A percentile compares a stretch with the other conserved stretches of the same genome.
phyloP scores from a whole-genome alignment of 2,888 invertebrate genomes.

The Dicyrtoma fusca region DNA sequence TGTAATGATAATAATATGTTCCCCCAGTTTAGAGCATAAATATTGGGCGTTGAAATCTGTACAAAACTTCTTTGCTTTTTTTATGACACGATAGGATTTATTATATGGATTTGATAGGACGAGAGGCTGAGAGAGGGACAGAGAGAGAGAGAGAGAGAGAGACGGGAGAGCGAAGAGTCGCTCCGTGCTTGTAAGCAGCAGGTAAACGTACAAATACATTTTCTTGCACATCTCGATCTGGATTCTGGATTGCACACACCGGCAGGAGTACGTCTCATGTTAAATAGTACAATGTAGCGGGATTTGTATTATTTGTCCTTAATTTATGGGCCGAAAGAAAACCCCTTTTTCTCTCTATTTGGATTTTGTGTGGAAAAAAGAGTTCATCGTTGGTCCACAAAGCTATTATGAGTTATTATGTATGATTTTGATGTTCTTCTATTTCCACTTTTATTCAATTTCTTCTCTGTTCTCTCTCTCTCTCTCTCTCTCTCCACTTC shows the following conservation, averaged over 20 bases:
- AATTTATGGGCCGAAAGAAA: slow-evolving; percentile 33
- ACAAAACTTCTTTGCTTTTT: slow-evolving; percentile 35
- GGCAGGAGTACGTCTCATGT: slow-evolving; percentile 14
- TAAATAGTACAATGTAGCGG: slow-evolving; percentile 25
- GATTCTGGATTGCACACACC: too few relatives aligned
- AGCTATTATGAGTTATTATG: slow-evolving; percentile 35
- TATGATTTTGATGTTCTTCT: slow-evolving; percentile 31
- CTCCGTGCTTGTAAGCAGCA: background rate
- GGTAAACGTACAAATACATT: background rate
- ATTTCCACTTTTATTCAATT: slow-evolving; percentile 27
- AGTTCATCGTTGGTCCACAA: slow-evolving; percentile 31
- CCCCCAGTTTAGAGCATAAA: slow-evolving; percentile 46
- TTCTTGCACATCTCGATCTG: too few relatives aligned
- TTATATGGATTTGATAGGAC: slow-evolving; percentile 13
- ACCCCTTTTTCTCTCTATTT: slow-evolving; percentile 21
- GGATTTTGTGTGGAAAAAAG: slow-evolving; percentile 22
- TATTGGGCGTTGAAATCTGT: slow-evolving; percentile 48
- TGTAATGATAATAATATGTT: slow-evolving; percentile 34
- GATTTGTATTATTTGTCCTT: slow-evolving; percentile 34
- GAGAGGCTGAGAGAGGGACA: too few relatives aligned
- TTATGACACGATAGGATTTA: slow-evolving; percentile 16
- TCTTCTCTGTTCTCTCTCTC: background rate
- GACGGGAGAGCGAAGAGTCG: background rate
- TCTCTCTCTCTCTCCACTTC: slow-evolving; percentile 8
- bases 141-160: background rate